Conservation (phyloP, 1,140 invertebrate species). For the Lepeophtheirus salmonis region DNA sequence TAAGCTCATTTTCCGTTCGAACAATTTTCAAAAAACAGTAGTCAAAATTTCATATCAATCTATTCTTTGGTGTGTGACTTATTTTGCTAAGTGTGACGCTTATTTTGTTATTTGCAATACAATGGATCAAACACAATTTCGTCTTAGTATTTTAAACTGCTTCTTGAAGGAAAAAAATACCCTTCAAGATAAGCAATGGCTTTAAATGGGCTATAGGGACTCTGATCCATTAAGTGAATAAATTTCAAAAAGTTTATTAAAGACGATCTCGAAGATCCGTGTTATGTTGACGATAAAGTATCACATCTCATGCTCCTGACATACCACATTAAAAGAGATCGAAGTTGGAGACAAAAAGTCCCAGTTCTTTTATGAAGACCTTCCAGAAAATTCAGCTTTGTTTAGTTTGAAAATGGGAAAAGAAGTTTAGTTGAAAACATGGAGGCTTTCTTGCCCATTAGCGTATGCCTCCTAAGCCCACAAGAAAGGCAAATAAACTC, state of each 20-base stretch:
- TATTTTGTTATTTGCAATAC: too few relatives aligned
- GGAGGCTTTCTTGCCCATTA: constrained; percentile 95
- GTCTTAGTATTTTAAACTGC: too few relatives aligned
- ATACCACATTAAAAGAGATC: constrained; percentile 88
- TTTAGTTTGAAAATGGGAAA: constrained; percentile 89
- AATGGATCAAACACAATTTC: too few relatives aligned
- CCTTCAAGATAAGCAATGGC: too few relatives aligned
- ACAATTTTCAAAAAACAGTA: too few relatives aligned
- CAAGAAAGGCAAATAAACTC: constrained; percentile 74
- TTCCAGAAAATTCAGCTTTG: constrained; percentile 96
- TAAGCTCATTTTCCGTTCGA: too few relatives aligned
- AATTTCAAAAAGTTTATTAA: constrained; percentile 96
- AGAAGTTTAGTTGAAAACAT: constrained; percentile 98
- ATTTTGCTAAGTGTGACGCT: too few relatives aligned
- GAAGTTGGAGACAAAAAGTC: constrained; percentile 75
- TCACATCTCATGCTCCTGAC: constrained; percentile 75
- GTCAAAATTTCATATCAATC: too few relatives aligned
- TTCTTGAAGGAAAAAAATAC: too few relatives aligned
- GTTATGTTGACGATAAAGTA: constrained; percentile 54
- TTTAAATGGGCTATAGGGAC: too few relatives aligned
- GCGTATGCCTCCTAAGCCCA: constrained; percentile 93
- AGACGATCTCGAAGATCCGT: constrained; percentile 62
- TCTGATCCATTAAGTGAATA: too few relatives aligned
- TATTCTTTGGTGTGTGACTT: too few relatives aligned
- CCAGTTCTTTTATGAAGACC: constrained; percentile 83